Conservation (phyloP, 2,113 vertebrate genomes). For the Cinclus cinclus region DNA sequence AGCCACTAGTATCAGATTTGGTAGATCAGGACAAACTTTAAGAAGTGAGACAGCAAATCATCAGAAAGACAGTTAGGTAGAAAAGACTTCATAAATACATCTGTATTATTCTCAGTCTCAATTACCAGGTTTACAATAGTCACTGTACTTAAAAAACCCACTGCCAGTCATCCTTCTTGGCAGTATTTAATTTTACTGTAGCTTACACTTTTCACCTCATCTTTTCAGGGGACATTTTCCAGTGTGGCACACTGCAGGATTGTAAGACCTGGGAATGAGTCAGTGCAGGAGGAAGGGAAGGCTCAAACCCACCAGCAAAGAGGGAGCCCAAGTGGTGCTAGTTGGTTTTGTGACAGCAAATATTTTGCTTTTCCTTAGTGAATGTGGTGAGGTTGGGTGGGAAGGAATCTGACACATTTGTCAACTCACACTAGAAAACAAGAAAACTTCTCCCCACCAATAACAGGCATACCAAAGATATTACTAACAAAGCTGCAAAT, state of each 20-base stretch:
- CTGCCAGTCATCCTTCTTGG: not conserved
- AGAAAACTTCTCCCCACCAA: accelerated
- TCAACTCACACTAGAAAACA: not conserved
- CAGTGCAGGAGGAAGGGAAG: not conserved
- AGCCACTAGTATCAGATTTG: not conserved
- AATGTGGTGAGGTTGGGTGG: not conserved
- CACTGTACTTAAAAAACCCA: not conserved
- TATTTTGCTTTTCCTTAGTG: not conserved
- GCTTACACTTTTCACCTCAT: not conserved
- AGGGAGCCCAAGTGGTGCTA: not conserved
- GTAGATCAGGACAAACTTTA: not conserved
- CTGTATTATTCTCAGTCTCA: not conserved
- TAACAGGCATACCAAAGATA: not conserved
- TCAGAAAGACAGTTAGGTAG: not conserved
- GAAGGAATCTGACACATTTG: not conserved
- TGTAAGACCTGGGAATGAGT: not conserved
- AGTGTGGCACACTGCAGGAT: not conserved
- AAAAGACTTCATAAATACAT: not conserved
- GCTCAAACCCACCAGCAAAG: not conserved
- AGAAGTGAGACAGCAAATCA: not conserved
- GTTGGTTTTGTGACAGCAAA: not conserved
- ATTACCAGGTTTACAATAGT: not conserved
- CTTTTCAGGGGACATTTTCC: not conserved
- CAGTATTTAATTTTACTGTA: not conserved
- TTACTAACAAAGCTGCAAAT: not conserved